Evolutionary conservation across 2,888 invertebrate genomes (phyloP).

Genomic region (Chesias legatella): DNA sequence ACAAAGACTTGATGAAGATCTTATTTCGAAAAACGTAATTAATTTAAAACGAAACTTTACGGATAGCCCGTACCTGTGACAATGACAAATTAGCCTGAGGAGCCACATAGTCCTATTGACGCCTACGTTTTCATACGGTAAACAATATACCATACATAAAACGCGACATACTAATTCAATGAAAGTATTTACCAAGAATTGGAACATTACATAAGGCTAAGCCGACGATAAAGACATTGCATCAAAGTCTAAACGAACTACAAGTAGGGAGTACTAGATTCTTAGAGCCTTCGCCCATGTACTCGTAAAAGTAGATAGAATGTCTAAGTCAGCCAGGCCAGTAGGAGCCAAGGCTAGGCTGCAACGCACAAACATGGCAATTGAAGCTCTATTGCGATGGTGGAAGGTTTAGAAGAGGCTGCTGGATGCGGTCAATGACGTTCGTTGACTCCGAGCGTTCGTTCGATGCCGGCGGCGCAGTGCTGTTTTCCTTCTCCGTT

Average conservation of each 20-base stretch:
- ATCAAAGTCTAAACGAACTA: constrained; percentile 50
- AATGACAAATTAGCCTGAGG: background rate
- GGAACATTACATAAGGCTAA: constrained; percentile 52
- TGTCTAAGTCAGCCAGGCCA: constrained; percentile 81
- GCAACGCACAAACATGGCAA: constrained; percentile 35
- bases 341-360: constrained; percentile 79
- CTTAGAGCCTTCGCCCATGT: constrained; percentile 74
- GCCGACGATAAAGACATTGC: constrained; percentile 50
- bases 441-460: constrained; percentile 78
- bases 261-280: constrained; percentile 65
- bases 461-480: constrained; percentile 67
- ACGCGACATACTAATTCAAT: constrained; percentile 43
- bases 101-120: background rate
- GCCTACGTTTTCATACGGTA: background rate
- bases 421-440: constrained; percentile 65
- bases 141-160: background rate
- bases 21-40: too few relatives aligned
- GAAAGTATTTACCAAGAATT: constrained; percentile 54
- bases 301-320: constrained; percentile 80
- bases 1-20: too few relatives aligned
- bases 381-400: constrained; percentile 41
- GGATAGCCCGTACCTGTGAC: too few relatives aligned
- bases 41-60: too few relatives aligned
- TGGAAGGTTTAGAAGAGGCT: constrained; percentile 40
- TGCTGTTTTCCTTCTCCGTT: constrained; percentile 79